Conservation (phyloP, 2,888 invertebrate species). For the Rhingia campestris region DNA sequence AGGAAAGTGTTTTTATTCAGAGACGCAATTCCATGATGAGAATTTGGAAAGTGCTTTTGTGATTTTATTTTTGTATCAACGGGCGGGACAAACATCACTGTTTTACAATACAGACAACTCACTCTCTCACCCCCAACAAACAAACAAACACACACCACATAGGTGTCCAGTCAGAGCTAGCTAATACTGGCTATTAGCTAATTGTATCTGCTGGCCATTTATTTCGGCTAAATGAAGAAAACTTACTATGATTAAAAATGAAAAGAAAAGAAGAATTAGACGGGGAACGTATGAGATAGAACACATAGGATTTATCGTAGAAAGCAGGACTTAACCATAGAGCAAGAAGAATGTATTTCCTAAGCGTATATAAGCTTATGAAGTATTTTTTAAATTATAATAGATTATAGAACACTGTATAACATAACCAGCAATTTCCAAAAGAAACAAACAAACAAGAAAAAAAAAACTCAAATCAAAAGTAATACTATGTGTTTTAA, state of each 20-base stretch:
- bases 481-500: constrained; percentile 63
- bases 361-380: constrained; percentile 67
- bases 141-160: constrained; percentile 13
- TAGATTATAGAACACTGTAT: constrained; percentile 60
- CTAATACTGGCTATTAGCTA: constrained; percentile 70
- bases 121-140: constrained; percentile 38
- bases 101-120: constrained; percentile 42
- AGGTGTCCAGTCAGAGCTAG: constrained; percentile 46
- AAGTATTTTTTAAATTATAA: constrained; percentile 67
- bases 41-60: constrained; percentile 70
- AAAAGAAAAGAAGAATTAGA: constrained; percentile 1
- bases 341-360: constrained; percentile 60
- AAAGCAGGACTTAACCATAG: constrained; percentile 54
- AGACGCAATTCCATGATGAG: constrained; percentile 72
- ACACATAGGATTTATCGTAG: constrained; percentile 63
- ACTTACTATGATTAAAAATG: constrained; percentile 25
- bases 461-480: constrained; percentile 37
- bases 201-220: constrained; percentile 53
- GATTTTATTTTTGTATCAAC: constrained; percentile 64
- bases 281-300: constrained; percentile 42
- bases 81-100: constrained; percentile 38
- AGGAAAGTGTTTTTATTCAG: constrained; percentile 62
- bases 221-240: background rate
- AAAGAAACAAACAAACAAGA: constrained; percentile 27
- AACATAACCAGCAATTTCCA: constrained; percentile 59